Evolutionary conservation across 2,113 vertebrate species (phyloP), one percentile per base, ranked within the genome.

Genomic region (Elephas maximus): DNA sequence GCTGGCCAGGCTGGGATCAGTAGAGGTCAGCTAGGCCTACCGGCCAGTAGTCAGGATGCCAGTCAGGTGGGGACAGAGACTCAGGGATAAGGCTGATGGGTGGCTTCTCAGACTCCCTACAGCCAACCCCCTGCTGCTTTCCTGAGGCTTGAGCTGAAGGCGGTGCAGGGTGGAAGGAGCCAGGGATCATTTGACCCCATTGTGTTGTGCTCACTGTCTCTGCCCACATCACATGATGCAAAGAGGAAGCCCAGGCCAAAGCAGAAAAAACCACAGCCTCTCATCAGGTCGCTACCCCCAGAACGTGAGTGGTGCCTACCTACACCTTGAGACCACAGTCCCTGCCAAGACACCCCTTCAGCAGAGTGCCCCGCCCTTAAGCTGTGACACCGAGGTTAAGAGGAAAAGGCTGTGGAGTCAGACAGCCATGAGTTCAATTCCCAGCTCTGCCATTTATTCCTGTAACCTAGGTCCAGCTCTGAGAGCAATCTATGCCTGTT

Each of bases 401-500:
- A 63, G 88, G 41, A 90, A 92, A 82, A 63, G 45, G 30, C 71
- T 57, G 33, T 28, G 51, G 28, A 37, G 28, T 95, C 80, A 76
- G 69, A 69, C 24, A 26, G 57, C 37, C 23, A 24, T 45, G 63
- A 96, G 63, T 81, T 90, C 77, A 84, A 62, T 41, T 94, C 45
- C 26, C 45, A 90, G 73, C 53, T 85, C 57, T 90, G 77, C 33
- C 33, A 53, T 91, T 91, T 94, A 63, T 86, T 57, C 8, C 23
- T 73, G 76, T 90, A 79, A 82, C 63, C 71, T 23, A 57, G 57
- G 88, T 15, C 24, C 74, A 74, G 82, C 78, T 86, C 78, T 91
- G 79, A n/a, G 74, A 91, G 53, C 23, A 92, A 63, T 45, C 45
- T 37, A 15, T 88, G 83, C 79, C 90, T 95, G 87, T 77, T 91